phyloP scores from a whole-genome alignment of 2,113 vertebrate species.

The Parus major region DNA sequence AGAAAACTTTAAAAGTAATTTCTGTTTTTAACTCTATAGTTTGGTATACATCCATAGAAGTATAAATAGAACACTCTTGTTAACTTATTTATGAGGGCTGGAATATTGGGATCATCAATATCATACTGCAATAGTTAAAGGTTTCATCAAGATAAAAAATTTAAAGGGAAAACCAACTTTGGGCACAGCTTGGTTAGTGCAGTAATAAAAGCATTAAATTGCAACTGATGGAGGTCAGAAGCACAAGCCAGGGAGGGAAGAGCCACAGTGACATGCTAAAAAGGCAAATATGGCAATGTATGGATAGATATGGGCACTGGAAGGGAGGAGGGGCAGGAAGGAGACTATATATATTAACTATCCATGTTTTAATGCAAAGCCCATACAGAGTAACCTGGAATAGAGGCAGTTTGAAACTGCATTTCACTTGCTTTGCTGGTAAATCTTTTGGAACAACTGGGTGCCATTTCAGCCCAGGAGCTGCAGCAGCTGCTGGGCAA shows the following conservation, averaged over 20 bases:
- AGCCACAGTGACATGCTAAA: background rate
- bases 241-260: background rate
- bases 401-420: background rate
- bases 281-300: background rate
- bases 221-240: background rate
- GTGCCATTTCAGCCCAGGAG: background rate
- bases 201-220: background rate
- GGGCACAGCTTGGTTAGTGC: background rate
- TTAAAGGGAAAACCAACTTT: background rate
- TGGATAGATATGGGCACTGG: background rate
- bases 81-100: background rate
- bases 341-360: background rate
- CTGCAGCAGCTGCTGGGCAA: background rate
- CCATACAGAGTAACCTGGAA: background rate
- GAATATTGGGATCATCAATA: conserved; percentile 1
- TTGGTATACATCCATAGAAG: background rate
- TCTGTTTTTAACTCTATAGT: background rate
- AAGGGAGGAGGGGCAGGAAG: background rate
- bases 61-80: background rate
- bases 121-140: background rate
- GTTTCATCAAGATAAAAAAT: background rate
- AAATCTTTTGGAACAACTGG: background rate
- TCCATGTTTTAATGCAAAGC: background rate
- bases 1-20: background rate
- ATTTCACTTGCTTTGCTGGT: background rate